phyloP scores from a whole-genome alignment of 2,113 vertebrate genomes.

The Eurystomus gularis region DNA sequence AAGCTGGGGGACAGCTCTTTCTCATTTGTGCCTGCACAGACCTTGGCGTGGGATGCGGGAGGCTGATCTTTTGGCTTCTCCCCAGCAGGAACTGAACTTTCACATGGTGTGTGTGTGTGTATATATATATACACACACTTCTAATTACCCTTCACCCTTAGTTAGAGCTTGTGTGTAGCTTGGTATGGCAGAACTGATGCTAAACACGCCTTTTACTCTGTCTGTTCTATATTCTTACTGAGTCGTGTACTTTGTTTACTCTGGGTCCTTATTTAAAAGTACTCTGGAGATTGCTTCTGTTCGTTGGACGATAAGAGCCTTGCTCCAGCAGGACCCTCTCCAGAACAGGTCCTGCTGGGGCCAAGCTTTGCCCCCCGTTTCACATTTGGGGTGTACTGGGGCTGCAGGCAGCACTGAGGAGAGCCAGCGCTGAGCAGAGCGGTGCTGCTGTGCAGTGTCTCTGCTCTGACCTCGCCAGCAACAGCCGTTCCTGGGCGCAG shows the following conservation, averaged over 20 bases:
- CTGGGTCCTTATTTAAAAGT: neutral
- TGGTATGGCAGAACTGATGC: neutral
- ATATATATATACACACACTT: neutral
- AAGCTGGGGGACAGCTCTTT: fast-evolving
- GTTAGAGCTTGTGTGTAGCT: neutral
- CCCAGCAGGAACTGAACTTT: neutral
- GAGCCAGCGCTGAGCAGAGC: fast-evolving
- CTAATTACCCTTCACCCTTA: neutral
- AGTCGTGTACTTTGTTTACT: neutral
- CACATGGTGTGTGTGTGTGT: neutral
- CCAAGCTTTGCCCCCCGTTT: fast-evolving
- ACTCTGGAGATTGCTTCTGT: neutral
- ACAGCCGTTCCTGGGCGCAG: fast-evolving
- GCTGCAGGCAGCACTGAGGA: neutral
- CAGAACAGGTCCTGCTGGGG: neutral
- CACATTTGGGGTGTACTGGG: fast-evolving
- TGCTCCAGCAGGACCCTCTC: neutral
- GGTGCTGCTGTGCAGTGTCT: fast-evolving
- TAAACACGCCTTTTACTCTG: neutral
- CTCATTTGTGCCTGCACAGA: neutral
- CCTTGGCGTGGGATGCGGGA: neutral
- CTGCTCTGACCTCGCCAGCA: fast-evolving
- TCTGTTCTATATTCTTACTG: fast-evolving
- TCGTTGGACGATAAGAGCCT: neutral
- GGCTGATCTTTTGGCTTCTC: neutral